Evolutionary conservation across 2,888 invertebrate species (phyloP).

Genomic region (Liposcelis brunnea): DNA sequence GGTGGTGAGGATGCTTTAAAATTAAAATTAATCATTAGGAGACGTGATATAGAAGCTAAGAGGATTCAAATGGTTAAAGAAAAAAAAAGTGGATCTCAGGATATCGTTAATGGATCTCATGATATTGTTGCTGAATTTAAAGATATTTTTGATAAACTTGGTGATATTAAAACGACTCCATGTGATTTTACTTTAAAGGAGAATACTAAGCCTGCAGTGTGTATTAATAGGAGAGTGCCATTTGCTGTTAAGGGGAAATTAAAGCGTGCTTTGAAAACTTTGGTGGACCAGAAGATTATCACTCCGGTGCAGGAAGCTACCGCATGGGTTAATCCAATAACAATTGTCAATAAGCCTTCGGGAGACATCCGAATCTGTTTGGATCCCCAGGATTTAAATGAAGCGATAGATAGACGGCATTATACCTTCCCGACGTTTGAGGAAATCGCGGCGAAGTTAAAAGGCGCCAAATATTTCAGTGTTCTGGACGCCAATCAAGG

Average conservation of each 20-base stretch:
- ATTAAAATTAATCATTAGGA: too few species aligned
- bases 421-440: conserved; percentile 20
- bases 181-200: not conserved
- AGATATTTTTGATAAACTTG: too few species aligned
- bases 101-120: too few species aligned
- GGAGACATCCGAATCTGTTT: not conserved
- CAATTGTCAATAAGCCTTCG: not conserved
- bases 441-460: conserved; percentile 17
- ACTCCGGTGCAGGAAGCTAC: not conserved
- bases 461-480: conserved; percentile 17
- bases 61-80: too few species aligned
- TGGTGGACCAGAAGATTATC: not conserved
- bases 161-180: not conserved
- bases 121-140: too few species aligned
- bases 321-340: not conserved
- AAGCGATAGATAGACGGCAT: conserved; percentile 18
- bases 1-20: too few species aligned
- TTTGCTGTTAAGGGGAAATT: not conserved
- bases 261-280: not conserved
- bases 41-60: too few species aligned
- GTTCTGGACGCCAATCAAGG: conserved; percentile 19
- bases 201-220: not conserved
- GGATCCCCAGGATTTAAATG: conserved; percentile 19
- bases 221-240: not conserved
- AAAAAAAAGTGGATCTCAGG: too few species aligned